Conservation (phyloP, 2,797 vertebrate genomes). For the Nyctibius grandis region DNA sequence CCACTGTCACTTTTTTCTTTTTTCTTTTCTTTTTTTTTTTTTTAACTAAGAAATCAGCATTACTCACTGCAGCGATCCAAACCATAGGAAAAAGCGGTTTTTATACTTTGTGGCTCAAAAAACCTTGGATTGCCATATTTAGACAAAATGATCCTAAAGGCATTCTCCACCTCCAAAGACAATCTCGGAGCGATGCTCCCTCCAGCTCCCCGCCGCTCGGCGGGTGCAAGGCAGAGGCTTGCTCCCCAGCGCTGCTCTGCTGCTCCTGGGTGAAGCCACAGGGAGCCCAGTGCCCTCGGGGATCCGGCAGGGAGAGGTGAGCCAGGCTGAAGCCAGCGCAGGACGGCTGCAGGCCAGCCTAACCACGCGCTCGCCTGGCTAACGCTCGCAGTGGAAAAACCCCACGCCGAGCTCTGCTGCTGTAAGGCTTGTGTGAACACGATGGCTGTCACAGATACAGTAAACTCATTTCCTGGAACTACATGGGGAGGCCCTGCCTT, state of each 20-base stretch:
- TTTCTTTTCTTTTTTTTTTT: background rate
- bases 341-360: background rate
- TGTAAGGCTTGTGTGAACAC: background rate
- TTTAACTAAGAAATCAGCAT: background rate
- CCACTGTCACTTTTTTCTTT: background rate
- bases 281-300: rapidly evolving
- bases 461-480: constrained; percentile 66
- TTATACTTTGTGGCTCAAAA: background rate
- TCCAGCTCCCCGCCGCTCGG: rapidly evolving
- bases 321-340: background rate
- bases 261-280: background rate
- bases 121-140: background rate
- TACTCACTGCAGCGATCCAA: constrained; percentile 5
- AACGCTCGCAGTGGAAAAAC: rapidly evolving
- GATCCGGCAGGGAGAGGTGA: rapidly evolving
- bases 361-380: rapidly evolving
- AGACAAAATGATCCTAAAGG: background rate
- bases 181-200: rapidly evolving
- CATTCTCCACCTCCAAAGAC: background rate
- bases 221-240: rapidly evolving
- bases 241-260: background rate
- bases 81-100: background rate
- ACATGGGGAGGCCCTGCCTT: background rate
- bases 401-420: background rate
- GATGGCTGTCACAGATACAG: constrained; percentile 50